phyloP scores from a whole-genome alignment of 2,888 invertebrate genomes.

The Agrochola lota region DNA sequence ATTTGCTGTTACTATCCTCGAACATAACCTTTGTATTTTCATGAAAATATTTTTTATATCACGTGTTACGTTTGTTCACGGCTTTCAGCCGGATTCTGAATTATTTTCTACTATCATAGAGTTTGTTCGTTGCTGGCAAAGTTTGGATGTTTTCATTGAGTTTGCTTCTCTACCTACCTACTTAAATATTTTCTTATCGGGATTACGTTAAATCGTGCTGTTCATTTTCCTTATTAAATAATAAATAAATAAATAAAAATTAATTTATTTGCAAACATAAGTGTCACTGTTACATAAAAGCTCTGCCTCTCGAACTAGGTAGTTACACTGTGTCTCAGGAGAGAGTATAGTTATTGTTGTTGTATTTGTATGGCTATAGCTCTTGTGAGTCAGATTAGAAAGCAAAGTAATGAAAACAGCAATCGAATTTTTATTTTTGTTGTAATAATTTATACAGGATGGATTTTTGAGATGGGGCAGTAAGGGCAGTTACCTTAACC shows the following conservation, averaged over 20 bases:
- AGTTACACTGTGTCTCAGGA: too few species aligned
- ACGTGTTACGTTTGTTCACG: conserved; percentile 3
- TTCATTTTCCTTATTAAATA: conserved; percentile 5
- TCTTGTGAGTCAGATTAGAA: neutral
- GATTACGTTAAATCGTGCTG: neutral
- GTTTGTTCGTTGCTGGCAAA: neutral
- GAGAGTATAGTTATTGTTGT: neutral
- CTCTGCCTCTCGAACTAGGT: too few species aligned
- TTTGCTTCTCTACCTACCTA: neutral
- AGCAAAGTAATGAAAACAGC: neutral
- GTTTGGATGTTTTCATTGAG: neutral
- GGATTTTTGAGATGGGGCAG: too few species aligned
- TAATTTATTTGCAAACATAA: too few species aligned
- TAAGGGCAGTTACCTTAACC: too few species aligned
- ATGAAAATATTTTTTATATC: conserved; percentile 16
- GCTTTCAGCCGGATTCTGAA: neutral
- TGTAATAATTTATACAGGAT: too few species aligned
- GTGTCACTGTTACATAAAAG: too few species aligned
- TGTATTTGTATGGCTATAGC: neutral
- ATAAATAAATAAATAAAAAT: too few species aligned
- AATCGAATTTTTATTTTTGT: neutral
- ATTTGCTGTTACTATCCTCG: conserved; percentile 1
- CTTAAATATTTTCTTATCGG: neutral
- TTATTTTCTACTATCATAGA: neutral
- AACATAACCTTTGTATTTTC: conserved; percentile 7